Evolutionary conservation across 2,113 vertebrate species (phyloP), one percentile per base, ranked within the genome.

Genomic region (Siphamia tubifer): DNA sequence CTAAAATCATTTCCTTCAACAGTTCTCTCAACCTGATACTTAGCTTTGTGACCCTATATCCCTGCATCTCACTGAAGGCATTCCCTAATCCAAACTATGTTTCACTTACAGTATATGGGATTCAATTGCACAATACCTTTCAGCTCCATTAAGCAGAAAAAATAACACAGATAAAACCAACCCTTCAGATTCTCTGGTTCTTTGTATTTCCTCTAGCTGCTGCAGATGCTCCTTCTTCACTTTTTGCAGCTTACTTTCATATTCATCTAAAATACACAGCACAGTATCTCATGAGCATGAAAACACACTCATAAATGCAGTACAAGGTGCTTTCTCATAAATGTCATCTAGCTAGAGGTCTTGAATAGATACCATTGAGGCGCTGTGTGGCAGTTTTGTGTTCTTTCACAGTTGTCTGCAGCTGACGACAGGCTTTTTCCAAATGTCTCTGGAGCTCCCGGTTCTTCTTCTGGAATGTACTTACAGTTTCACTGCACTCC

Each of bases 391-490:
- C 81, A 3, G 74, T 74, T 70, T 90, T 94, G 75, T 93, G 88
- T 15, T 95, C 90, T 40, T 81, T 82, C n/a, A 94, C 89, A 3
- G 88, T 87, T 65, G 91, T 92, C 85, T 97, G 94, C 52, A 98
- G 91, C 47, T 94, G 92, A 39, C 85, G 89, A 67, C 78, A 91
- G 54, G 90, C 90, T 84, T 94, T 93, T 68, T 95, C 94, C 20
- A 97, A 84, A 70, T 94, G 91, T 82, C 74, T 92, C 89, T 92
- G 93, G 34, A 96, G 92, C 38, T 93, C 94, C 60, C 94, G 92
- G 73, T 90, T 94, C 74, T 93, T 91, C 81, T 87, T 83, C 82
- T 95, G 93, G 63, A 93, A 91, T 60, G 87, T 94, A 62, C 83
- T 81, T 54, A 92, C 71, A 31, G 90, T 82, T 30, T 93, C 92